These are phyloP conservation scores for Cosmia trapezina DNA, from an alignment of 2,888 invertebrate genomes.

Conservation along the genomic window DNA sequence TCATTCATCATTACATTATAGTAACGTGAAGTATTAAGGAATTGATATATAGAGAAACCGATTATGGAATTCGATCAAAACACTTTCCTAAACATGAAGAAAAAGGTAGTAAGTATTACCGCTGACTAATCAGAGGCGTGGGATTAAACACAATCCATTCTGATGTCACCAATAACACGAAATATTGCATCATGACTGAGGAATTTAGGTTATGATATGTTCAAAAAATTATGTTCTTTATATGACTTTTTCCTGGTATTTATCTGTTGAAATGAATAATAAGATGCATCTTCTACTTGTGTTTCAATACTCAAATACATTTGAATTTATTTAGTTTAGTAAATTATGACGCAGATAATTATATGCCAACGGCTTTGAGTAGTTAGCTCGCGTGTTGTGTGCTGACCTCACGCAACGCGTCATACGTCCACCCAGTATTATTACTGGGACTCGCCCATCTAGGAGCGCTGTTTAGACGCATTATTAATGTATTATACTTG, in stretches of 20 bases:
- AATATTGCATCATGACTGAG: slow-evolving; percentile 26
- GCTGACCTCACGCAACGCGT: too few relatives aligned
- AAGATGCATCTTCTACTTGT: too few relatives aligned
- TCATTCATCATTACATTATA: not conserved
- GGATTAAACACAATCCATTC: slow-evolving; percentile 19
- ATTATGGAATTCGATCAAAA: not conserved
- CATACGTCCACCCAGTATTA: too few relatives aligned
- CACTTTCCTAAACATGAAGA: not conserved
- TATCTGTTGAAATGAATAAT: too few relatives aligned
- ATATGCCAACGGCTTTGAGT: too few relatives aligned
- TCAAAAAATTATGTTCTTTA: not conserved
- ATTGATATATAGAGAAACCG: not conserved
- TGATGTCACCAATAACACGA: slow-evolving; percentile 26
- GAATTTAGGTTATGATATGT: slow-evolving; percentile 18
- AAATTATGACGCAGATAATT: too few relatives aligned
- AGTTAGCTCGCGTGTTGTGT: too few relatives aligned
- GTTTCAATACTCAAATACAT: not conserved
- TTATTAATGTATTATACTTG: too few relatives aligned
- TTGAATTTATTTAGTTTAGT: not conserved
- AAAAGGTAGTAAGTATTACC: not conserved
- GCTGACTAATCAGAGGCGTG: slow-evolving; percentile 20
- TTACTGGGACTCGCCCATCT: too few relatives aligned
- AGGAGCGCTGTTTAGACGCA: too few relatives aligned
- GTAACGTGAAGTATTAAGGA: not conserved
- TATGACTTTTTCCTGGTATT: not conserved